Conservation (phyloP, 2,888 invertebrate genomes). For the Sipunculus nudus region DNA sequence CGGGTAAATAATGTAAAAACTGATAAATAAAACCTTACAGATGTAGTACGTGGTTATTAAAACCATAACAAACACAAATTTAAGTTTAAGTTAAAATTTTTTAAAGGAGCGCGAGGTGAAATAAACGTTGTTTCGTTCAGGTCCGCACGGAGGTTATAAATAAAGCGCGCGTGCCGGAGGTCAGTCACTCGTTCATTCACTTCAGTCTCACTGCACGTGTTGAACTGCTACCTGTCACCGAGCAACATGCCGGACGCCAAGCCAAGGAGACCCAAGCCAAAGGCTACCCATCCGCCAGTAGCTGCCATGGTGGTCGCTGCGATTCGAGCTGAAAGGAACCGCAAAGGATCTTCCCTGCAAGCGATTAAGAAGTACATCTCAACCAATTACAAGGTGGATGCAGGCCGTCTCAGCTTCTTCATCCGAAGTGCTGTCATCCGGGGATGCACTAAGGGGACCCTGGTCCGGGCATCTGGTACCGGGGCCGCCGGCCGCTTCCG, state of each 20-base stretch:
- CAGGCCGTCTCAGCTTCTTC: constrained; percentile 71
- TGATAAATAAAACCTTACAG: too few relatives aligned
- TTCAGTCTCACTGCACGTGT: too few relatives aligned
- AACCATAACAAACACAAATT: too few relatives aligned
- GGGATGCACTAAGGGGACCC: constrained; percentile 68
- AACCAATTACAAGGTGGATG: constrained; percentile 72
- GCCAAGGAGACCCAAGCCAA: constrained; percentile 36
- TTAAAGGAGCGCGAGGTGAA: too few relatives aligned
- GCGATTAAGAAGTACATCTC: constrained; percentile 75
- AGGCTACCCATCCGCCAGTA: constrained; percentile 69
- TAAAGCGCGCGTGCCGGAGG: too few relatives aligned
- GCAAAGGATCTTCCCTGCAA: constrained; percentile 72
- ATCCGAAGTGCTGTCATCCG: constrained; percentile 73
- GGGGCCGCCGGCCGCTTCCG: constrained; percentile 55
- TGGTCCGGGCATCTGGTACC: constrained; percentile 56
- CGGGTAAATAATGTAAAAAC: too few relatives aligned
- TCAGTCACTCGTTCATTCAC: too few relatives aligned
- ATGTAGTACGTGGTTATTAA: too few relatives aligned
- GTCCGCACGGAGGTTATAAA: too few relatives aligned
- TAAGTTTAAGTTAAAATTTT: too few relatives aligned
- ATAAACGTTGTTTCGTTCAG: too few relatives aligned
- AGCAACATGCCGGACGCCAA: constrained; percentile 13
- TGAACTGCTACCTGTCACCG: too few relatives aligned
- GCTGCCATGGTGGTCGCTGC: constrained; percentile 73
- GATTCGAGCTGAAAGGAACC: constrained; percentile 57